Base-by-base conservation (phyloP, 2,113 vertebrate genomes). In the Tetrax tetrax region DNA sequence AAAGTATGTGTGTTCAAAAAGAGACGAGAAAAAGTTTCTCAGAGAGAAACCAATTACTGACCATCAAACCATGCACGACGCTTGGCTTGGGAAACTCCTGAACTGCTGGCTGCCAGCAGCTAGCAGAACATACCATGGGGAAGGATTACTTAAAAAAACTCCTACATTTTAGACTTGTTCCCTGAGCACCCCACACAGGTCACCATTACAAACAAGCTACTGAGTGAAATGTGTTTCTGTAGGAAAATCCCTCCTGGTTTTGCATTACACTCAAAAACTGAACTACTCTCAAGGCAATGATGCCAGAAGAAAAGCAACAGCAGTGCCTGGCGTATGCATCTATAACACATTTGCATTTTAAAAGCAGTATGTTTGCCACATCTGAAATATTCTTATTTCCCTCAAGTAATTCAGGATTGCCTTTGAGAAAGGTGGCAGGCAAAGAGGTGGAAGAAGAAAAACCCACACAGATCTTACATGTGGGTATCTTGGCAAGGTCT, bases 291-390 rank as follows among this genome's bases (percentile, higher is more conserved):
- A 53, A 89, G 65, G 61, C 59, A 89, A 59, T 18, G 43, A 65
- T 70, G 61, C 69, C 92, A 87, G 63, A 87, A 92, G 89, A 90
- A 95, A 93, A 95, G 61, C 65, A 92, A 65, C 65, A 69, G 69
- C 50, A 78, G 81, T 89, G 80, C 61, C 91, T 89, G 53, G 45
- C 76, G 59, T 84, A 68, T 45, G 48, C 76, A 60, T 76, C 64
- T 74, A 41, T 37, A 86, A 79, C 3, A 9, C 41, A 93, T 96
- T 87, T 92, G 69, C 90, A 96, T 93, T 95, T 93, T 92, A 95
- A 95, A 95, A 84, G 69, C 65, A 50, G 57, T 17, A 57, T 53
- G 48, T 64, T 93, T 89, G 72, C 91, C 86, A 83, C 77, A 64
- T 85, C 61, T 84, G 45, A 94, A 95, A 89, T 71, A 82, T 17